A percentile compares a stretch with the other conserved stretches of the same genome.
phyloP scores from a whole-genome alignment of 2,113 vertebrate genomes.

The Nibea coibor region DNA sequence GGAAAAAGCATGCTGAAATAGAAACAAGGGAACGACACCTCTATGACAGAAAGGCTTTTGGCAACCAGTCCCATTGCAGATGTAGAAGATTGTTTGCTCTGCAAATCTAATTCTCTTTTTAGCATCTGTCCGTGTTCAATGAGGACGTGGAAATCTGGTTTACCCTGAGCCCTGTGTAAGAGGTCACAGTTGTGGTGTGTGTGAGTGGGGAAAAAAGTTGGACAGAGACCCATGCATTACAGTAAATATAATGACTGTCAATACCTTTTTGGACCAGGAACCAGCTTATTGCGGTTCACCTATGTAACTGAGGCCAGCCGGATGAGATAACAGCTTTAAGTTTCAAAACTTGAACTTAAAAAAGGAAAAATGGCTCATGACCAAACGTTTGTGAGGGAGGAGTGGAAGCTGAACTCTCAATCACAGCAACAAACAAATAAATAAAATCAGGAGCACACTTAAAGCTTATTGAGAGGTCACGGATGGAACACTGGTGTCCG shows the following conservation, averaged over 20 bases:
- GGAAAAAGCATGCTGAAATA: constrained; percentile 54
- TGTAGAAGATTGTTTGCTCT: background rate
- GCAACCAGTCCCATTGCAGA: constrained; percentile 45
- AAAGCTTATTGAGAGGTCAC: background rate
- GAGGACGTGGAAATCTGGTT: constrained; percentile 47
- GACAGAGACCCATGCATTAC: constrained; percentile 53
- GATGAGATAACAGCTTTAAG: background rate
- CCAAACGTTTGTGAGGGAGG: constrained; percentile 20
- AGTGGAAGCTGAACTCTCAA: constrained; percentile 32
- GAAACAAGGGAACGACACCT: constrained; percentile 32
- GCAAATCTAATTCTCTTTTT: constrained; percentile 5
- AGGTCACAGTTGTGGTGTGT: constrained; percentile 36
- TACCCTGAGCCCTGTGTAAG: constrained; percentile 48
- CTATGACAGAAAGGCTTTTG: constrained; percentile 51
- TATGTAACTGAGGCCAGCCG: background rate
- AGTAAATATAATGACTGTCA: constrained; percentile 36
- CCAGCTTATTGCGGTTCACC: constrained; percentile 31
- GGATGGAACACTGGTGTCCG: background rate
- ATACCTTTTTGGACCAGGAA: constrained; percentile 51
- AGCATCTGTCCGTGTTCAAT: constrained; percentile 1
- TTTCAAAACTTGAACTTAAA: constrained; percentile 3
- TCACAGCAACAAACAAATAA: constrained; percentile 19
- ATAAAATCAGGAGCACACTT: constrained; percentile 11
- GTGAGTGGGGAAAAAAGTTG: constrained; percentile 10
- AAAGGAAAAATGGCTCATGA: constrained; percentile 22